Evolutionary conservation across 2,113 vertebrate species (phyloP), one percentile per base, ranked within the genome.

Genomic region (Microcebus tavaratra): DNA sequence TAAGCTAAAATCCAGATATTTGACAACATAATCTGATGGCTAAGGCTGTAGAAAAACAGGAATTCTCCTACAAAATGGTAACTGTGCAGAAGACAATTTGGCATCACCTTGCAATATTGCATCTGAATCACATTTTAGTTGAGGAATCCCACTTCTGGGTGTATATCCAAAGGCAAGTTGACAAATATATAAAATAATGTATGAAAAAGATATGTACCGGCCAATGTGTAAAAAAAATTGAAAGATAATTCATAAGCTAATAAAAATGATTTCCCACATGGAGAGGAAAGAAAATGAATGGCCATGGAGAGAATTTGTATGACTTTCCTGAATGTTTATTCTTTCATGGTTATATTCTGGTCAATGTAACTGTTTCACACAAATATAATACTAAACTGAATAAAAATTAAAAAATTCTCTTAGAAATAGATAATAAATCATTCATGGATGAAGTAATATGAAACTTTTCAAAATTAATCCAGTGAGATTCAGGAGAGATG

Each of bases 241-340:
- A 53, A 88, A 4, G 23, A 57, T 57, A 75, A 89, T 15, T 20
- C 20, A 78, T 65, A 50, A 68, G 12, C 23, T 55, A 39, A 9
- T 45, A 9, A 61, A 63, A 55, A 11, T 48, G 15, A 7, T 14
- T 48, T 3, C 6, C 15, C 1, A 55, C 5, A 0, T 55, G 27
- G 20, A 80, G 1, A 45, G 0, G 7, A 25, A 81, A 61, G 50
- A 7, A 53, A 90, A 21, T 13, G 1, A 1, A 27, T 6, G 10
- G 0, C 9, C 6, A 1, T 8, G 13, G 4, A 4, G 12, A 17
- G 0, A 57, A 31, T 29, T 25, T 42, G 1, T 2, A 3, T 29
- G 9, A 17, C 0, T 42, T 84, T 59, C 55, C 25, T 48, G 21
- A 55, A 18, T 20, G 25, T 0, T 1, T 4, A 73, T 42, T 29